A percentile compares a stretch with the other conserved stretches of the same genome.
These are phyloP conservation scores for Acleris emargana DNA, from an alignment of 2,888 invertebrate species.

Conservation along the genomic window DNA sequence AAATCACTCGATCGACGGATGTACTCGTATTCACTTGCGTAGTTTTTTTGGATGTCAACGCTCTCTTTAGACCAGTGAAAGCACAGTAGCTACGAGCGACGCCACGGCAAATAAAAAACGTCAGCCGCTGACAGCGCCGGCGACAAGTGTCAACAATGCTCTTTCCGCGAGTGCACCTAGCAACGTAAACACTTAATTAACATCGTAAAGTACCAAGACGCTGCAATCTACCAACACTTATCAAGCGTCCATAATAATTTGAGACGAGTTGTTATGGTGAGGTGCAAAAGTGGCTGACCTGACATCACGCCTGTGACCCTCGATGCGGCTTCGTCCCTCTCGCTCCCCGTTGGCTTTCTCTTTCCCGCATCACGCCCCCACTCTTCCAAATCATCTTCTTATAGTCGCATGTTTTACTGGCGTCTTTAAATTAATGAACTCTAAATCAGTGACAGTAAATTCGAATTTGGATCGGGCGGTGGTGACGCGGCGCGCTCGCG, in stretches of 20 bases:
- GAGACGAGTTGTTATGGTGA: constrained; percentile 84
- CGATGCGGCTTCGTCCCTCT: constrained; percentile 60
- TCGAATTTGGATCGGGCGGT: constrained; percentile 66
- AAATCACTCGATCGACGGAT: constrained; percentile 43
- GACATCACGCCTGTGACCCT: constrained; percentile 85
- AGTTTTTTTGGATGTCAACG: constrained; percentile 52
- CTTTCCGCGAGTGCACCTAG: constrained; percentile 48
- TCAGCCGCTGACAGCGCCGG: constrained; percentile 43
- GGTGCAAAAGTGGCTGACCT: constrained; percentile 85
- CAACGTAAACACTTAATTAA: constrained; percentile 80
- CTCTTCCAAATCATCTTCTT: constrained; percentile 79
- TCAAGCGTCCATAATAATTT: constrained; percentile 84
- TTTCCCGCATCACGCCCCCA: constrained; percentile 80
- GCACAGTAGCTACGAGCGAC: constrained; percentile 52
- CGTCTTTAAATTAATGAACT: constrained; percentile 78
- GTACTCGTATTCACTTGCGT: constrained; percentile 37
- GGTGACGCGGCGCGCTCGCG: constrained; percentile 44
- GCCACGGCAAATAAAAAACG: constrained; percentile 55
- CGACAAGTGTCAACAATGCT: constrained; percentile 58
- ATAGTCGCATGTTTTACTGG: constrained; percentile 78
- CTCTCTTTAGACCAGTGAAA: constrained; percentile 57
- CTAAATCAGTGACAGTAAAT: constrained; percentile 73
- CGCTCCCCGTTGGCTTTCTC: constrained; percentile 59
- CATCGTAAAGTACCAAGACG: constrained; percentile 80
- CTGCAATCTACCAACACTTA: constrained; percentile 81